These are phyloP conservation scores for Cacoxenus indagator DNA, from an alignment of 2,888 invertebrate genomes.

Conservation along the genomic window DNA sequence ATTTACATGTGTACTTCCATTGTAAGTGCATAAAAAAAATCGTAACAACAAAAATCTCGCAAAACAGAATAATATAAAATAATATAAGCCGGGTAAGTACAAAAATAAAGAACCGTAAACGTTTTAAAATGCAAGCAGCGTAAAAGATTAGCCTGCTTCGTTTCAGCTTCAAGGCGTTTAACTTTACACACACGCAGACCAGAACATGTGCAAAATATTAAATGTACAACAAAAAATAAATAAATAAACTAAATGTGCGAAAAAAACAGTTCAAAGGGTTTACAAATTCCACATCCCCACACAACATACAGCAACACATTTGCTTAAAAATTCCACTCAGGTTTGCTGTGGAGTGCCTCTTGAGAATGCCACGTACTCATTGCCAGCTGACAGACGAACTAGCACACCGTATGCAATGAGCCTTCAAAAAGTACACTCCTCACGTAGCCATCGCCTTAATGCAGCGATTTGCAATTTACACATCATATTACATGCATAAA, in stretches of 20 bases:
- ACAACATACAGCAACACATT: neutral
- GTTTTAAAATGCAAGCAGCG: conserved; percentile 68
- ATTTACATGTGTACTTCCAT: conserved; percentile 29
- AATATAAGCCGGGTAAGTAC: neutral
- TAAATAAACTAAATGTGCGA: neutral
- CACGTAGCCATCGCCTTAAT: conserved; percentile 23
- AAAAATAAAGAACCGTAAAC: conserved; percentile 20
- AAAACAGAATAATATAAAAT: conserved; percentile 16
- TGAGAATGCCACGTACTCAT: neutral
- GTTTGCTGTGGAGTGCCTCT: conserved; percentile 27
- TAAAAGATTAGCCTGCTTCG: conserved; percentile 66
- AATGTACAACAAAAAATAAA: neutral
- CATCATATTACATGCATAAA: conserved; percentile 52
- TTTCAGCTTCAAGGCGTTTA: conserved; percentile 50
- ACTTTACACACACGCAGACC: conserved; percentile 27
- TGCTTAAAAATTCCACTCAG: conserved; percentile 17
- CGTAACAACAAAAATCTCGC: neutral
- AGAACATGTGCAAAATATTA: conserved; percentile 33
- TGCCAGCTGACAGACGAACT: neutral
- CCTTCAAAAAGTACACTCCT: neutral
- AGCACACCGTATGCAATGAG: neutral
- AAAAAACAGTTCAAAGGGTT: conserved; percentile 57
- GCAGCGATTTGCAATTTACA: conserved; percentile 53
- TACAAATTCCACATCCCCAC: conserved; percentile 19
- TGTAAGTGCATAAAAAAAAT: neutral